phyloP scores from a whole-genome alignment of 2,888 invertebrate species.

The Brachyopa scutellaris region DNA sequence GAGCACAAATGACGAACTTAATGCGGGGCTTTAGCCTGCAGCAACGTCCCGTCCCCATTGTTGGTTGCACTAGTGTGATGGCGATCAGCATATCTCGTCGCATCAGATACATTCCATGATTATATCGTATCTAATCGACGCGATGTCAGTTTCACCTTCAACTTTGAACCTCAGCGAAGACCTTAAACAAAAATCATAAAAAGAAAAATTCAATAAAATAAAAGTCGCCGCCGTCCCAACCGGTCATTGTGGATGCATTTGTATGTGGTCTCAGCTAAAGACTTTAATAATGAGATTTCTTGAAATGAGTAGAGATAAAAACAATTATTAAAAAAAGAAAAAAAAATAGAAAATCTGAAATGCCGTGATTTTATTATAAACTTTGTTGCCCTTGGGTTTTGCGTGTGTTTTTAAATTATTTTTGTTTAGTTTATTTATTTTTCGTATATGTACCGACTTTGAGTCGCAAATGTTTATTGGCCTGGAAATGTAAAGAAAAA shows the following conservation, averaged over 20 bases:
- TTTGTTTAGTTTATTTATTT: not conserved
- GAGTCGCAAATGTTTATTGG: too few species aligned
- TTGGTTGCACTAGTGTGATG: too few species aligned
- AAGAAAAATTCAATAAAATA: too few species aligned
- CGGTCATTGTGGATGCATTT: too few species aligned
- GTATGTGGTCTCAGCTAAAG: not conserved
- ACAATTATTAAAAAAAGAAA: not conserved
- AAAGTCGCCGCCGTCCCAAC: too few species aligned
- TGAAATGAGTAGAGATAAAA: not conserved
- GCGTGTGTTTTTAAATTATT: not conserved
- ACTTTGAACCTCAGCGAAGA: conserved; percentile 11
- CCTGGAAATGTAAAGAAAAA: too few species aligned
- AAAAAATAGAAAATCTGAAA: not conserved
- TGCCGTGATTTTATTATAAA: not conserved
- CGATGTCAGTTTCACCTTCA: not conserved
- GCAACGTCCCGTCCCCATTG: too few species aligned
- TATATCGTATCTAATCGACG: not conserved
- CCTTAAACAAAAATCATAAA: not conserved
- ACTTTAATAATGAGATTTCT: too few species aligned
- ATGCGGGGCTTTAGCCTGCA: conserved; percentile 13
- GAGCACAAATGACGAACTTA: conserved; percentile 16
- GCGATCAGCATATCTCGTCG: not conserved
- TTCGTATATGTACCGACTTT: not conserved
- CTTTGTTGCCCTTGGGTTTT: not conserved
- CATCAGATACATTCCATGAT: not conserved